These are phyloP conservation scores for Cheirogaleus major DNA, from an alignment of 2,797 vertebrate genomes.

Conservation along the genomic window DNA sequence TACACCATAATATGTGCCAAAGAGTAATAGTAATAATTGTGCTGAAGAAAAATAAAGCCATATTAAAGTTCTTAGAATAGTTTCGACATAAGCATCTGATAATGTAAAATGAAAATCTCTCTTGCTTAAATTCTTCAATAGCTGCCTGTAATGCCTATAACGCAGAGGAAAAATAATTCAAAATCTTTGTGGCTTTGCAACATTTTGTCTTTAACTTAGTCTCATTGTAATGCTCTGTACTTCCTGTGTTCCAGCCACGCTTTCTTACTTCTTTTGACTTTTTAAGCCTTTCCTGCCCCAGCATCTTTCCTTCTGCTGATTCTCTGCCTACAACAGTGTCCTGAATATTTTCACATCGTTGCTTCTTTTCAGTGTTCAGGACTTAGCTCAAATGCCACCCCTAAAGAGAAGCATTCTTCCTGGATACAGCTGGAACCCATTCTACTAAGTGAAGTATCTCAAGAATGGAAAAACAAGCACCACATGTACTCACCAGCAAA, in stretches of 20 bases:
- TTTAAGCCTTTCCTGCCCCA: neutral
- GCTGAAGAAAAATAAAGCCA: neutral
- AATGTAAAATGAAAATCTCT: neutral
- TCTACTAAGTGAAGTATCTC: too few relatives aligned
- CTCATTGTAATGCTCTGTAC: neutral
- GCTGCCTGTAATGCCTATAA: neutral
- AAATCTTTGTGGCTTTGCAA: neutral
- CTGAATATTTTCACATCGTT: neutral
- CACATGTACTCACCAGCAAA: too few relatives aligned
- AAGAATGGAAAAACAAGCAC: too few relatives aligned
- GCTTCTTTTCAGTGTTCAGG: neutral
- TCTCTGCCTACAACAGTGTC: rapidly evolving
- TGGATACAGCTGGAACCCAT: too few relatives aligned
- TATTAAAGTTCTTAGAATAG: neutral
- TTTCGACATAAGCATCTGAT: neutral
- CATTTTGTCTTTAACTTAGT: neutral
- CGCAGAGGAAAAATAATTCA: neutral
- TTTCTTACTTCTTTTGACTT: neutral
- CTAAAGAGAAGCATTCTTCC: neutral
- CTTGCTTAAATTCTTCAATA: neutral
- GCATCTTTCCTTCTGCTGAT: too few relatives aligned
- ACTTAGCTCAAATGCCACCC: neutral
- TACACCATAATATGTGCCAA: too few relatives aligned
- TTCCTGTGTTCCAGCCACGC: neutral
- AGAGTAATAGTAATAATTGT: neutral